Evolutionary conservation across 2,113 vertebrate species (phyloP), one percentile per base, ranked within the genome.

Genomic region (Eretmochelys imbricata): DNA sequence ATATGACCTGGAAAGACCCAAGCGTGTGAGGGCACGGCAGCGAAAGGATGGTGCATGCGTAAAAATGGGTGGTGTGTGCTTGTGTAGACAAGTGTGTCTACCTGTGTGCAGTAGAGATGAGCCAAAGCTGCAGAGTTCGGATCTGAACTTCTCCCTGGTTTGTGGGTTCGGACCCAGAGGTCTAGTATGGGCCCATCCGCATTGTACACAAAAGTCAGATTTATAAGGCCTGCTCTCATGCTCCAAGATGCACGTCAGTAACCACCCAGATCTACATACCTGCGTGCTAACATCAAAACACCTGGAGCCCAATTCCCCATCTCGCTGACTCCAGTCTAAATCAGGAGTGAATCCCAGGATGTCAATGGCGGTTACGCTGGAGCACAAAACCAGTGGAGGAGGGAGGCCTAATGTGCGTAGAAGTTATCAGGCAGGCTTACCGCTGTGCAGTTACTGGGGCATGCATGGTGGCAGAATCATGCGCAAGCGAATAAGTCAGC

Each of bases 271-370:
- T 59, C 79, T 65, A 17, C 3, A 2, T 3, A 0, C 22, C 51
- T 1, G 13, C 69, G 13, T 0, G 0, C 54, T 16, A 62, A 79
- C n/a, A 80, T 49, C 14, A 46, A 11, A 20, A 3, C 75, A 59
- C 48, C 9, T 11, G 3, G 51, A 62, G 25, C 85, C 53, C 2
- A 0, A 29, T 29, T 35, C 2, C 10, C 19, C 48, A n/a, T 50
- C 14, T 27, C 46, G 16, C 31, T 38, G 9, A 13, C 38, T 24
- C 2, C 42, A 10, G 3, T 1, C 6, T 0, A 7, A 8, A 4
- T 42, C 48, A 82, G 75, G 82, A 65, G 81, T 57, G 24, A 46
- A 25, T 86, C 38, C 88, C 72, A 94, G 89, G 50, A 5, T 2
- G 1, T 0, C 7, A 50, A 57, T 4, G 59, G 62, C 75, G 54